Percentiles rank a stretch among this genome's conserved stretches.
Conservation (phyloP, 2,888 invertebrate species). For the Melanargia galathea region DNA sequence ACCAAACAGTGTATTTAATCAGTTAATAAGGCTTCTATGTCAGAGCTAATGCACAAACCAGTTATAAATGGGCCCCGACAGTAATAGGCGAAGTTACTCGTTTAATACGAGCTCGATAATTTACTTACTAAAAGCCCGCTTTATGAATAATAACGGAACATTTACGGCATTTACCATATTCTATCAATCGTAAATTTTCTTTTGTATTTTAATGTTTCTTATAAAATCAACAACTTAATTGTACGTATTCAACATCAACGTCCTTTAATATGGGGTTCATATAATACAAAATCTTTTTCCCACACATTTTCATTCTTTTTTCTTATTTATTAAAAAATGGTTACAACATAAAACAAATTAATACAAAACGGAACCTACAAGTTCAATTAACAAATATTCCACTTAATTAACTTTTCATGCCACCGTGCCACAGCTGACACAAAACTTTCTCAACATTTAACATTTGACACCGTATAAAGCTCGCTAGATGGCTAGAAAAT, state of each 20-base stretch:
- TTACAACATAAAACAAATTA: constrained; percentile 17
- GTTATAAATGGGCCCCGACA: constrained; percentile 49
- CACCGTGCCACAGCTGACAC: constrained; percentile 25
- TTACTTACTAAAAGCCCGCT: constrained; percentile 59
- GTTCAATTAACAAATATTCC: constrained; percentile 24
- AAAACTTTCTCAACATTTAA: constrained; percentile 25
- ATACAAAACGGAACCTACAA: constrained; percentile 14
- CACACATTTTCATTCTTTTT: too few relatives aligned
- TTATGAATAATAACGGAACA: constrained; percentile 53
- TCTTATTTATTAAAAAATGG: too few relatives aligned
- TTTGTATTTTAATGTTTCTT: not conserved
- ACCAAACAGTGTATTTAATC: constrained; percentile 49
- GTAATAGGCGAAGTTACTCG: constrained; percentile 51
- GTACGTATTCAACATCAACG: not conserved
- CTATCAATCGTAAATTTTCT: constrained; percentile 16
- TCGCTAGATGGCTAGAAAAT: constrained; percentile 14
- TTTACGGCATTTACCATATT: constrained; percentile 33
- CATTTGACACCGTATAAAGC: constrained; percentile 18
- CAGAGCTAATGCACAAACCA: constrained; percentile 57
- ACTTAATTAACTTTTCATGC: constrained; percentile 21
- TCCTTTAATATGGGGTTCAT: too few relatives aligned
- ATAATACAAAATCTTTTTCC: too few relatives aligned
- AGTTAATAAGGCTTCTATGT: constrained; percentile 58
- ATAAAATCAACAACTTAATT: not conserved
- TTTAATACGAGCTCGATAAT: constrained; percentile 56